phyloP scores from a whole-genome alignment of 2,113 vertebrate genomes.

The Takifugu flavidus region DNA sequence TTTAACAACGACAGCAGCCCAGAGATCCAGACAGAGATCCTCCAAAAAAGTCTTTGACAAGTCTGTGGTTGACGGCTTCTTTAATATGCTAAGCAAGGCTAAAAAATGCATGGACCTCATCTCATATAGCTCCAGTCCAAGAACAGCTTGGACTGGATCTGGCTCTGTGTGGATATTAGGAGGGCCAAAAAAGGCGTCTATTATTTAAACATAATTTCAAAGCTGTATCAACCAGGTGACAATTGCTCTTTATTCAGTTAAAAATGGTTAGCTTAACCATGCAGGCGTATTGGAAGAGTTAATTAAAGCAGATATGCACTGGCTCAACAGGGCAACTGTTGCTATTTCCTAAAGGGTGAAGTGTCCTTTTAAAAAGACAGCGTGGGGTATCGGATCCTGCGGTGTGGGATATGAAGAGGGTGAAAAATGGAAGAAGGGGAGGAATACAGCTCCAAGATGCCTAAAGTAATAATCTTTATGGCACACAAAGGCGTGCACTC shows the following conservation, averaged over 20 bases:
- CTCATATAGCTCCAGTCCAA: background rate
- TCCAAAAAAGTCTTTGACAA: no score
- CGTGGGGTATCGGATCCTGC: background rate
- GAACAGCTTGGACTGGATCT: background rate
- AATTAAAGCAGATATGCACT: background rate
- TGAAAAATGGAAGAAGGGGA: conserved; percentile 12
- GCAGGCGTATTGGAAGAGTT: background rate
- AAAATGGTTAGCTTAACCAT: no score
- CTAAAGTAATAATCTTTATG: conserved; percentile 50
- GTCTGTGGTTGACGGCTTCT: no score
- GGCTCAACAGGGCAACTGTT: background rate
- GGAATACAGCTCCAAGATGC: conserved; percentile 28
- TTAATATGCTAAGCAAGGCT: no score
- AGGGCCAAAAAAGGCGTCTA: no score
- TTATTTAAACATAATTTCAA: no score
- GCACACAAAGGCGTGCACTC: conserved; percentile 53
- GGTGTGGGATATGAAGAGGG: conserved; percentile 3
- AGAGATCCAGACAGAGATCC: no score
- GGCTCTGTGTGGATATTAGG: background rate
- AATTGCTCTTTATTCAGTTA: no score
- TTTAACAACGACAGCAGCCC: no score
- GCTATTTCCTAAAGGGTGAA: conserved; percentile 8
- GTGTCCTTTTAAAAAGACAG: conserved; percentile 5
- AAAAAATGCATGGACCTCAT: no score
- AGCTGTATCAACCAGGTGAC: no score